Percentiles rank a stretch among this genome's conserved stretches.
Evolutionary conservation across 2,797 vertebrate species (phyloP).

Genomic region (Epinephelus coioides): DNA sequence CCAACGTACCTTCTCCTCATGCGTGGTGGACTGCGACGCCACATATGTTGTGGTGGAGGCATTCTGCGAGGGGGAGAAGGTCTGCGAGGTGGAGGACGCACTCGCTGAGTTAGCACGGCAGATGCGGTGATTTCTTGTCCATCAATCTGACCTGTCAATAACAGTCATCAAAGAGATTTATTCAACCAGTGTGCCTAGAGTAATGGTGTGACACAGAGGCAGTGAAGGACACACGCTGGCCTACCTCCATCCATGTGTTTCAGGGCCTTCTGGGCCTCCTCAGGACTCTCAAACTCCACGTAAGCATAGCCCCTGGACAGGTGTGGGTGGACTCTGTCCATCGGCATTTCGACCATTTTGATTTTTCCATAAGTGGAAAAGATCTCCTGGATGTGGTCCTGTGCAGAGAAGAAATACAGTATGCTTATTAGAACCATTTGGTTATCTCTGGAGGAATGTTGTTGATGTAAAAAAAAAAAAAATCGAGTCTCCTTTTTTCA

Average conservation of each 20-base stretch:
- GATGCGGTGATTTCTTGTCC: conserved; percentile 96
- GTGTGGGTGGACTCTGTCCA: conserved; percentile 91
- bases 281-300: conserved; percentile 94
- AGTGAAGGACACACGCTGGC: background rate
- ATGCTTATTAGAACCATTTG: background rate
- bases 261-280: conserved; percentile 95
- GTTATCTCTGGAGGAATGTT: background rate
- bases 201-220: conserved; percentile 75
- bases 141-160: conserved; percentile 92
- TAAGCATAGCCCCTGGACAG: conserved; percentile 94
- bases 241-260: conserved; percentile 98
- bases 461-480: background rate
- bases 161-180: background rate
- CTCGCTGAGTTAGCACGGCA: conserved; percentile 91
- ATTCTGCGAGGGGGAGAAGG: conserved; percentile 94
- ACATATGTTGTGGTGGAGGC: conserved; percentile 95
- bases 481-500: too few species aligned
- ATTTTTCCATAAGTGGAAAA: conserved; percentile 97
- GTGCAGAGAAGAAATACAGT: conserved; percentile 9
- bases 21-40: conserved; percentile 94
- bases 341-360: conserved; percentile 95
- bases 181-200: background rate
- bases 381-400: conserved; percentile 98
- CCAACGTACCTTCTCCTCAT: conserved; percentile 92
- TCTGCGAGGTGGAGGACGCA: conserved; percentile 88